Percentiles rank a stretch among this genome's conserved stretches.
Evolutionary conservation across 2,113 vertebrate genomes (phyloP).

Genomic region (Brachyhypopomus gauderio): DNA sequence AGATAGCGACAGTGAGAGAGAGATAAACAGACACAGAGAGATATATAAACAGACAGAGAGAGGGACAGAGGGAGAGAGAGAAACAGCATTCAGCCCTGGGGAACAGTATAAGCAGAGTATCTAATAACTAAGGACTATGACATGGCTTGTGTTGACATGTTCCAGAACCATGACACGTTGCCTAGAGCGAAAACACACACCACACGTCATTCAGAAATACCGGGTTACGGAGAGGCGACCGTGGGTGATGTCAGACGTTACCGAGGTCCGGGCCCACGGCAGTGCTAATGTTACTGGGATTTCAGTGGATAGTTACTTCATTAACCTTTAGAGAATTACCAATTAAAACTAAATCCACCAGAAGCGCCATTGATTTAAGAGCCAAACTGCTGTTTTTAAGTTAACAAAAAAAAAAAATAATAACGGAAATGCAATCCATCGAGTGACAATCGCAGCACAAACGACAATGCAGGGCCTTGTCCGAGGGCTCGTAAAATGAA

Average conservation of each 20-base stretch:
- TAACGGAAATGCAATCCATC: constrained; percentile 19
- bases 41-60: background rate
- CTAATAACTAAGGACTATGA: background rate
- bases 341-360: constrained; percentile 41
- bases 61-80: too few relatives aligned
- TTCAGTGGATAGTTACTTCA: constrained; percentile 23
- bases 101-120: too few relatives aligned
- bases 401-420: background rate
- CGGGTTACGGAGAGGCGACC: background rate
- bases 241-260: background rate
- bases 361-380: constrained; percentile 25
- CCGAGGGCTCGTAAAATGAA: background rate
- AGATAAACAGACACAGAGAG: background rate
- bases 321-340: constrained; percentile 36
- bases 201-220: background rate
- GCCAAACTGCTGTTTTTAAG: constrained; percentile 13
- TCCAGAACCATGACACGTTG: background rate
- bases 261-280: background rate
- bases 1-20: constrained; percentile 9
- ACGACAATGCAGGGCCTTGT: background rate
- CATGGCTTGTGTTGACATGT: background rate
- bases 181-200: background rate
- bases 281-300: background rate
- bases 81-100: too few relatives aligned
- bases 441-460: background rate